A percentile compares a stretch with the other conserved stretches of the same genome.
Evolutionary conservation across 2,113 vertebrate genomes (phyloP).

Genomic region (Tretioscincus oriximinensis): DNA sequence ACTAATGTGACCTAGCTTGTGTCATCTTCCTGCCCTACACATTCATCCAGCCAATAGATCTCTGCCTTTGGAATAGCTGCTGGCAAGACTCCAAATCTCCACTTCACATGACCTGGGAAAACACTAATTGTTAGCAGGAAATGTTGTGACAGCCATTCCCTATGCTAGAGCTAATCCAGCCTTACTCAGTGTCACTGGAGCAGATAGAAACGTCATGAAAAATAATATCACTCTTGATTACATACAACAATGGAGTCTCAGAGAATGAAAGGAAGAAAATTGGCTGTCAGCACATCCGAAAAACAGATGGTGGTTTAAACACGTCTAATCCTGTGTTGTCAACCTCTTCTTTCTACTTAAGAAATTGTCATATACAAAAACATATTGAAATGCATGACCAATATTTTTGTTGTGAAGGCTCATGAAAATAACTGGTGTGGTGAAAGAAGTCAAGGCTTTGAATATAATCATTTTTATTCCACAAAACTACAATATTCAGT

Average conservation of each 20-base stretch:
- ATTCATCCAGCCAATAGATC: slow-evolving; percentile 4
- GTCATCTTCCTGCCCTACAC: slow-evolving; percentile 2
- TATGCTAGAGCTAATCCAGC: not conserved
- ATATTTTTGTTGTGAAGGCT: too few species aligned
- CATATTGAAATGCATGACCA: not conserved
- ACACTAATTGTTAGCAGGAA: not conserved
- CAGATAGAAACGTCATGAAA: slow-evolving; percentile 20
- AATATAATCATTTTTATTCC: too few species aligned
- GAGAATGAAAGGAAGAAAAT: slow-evolving; percentile 30
- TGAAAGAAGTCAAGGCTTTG: too few species aligned
- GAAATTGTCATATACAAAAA: not conserved
- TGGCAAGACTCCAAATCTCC: slow-evolving; percentile 4
- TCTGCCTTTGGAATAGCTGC: not conserved
- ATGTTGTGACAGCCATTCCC: slow-evolving; percentile 8
- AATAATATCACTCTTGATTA: rapidly evolving
- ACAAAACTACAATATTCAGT: too few species aligned
- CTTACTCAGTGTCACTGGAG: not conserved
- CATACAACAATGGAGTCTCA: not conserved
- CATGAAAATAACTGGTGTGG: too few species aligned
- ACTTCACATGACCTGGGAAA: slow-evolving; percentile 21
- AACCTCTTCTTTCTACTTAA: not conserved
- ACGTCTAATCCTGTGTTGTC: not conserved
- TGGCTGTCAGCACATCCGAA: not conserved
- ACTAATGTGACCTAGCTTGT: not conserved
- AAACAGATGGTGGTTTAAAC: slow-evolving; percentile 15